Percentiles rank a stretch among this genome's conserved stretches.
These are phyloP conservation scores for Lanius ludovicianus DNA, from an alignment of 2,113 vertebrate genomes.

Conservation along the genomic window DNA sequence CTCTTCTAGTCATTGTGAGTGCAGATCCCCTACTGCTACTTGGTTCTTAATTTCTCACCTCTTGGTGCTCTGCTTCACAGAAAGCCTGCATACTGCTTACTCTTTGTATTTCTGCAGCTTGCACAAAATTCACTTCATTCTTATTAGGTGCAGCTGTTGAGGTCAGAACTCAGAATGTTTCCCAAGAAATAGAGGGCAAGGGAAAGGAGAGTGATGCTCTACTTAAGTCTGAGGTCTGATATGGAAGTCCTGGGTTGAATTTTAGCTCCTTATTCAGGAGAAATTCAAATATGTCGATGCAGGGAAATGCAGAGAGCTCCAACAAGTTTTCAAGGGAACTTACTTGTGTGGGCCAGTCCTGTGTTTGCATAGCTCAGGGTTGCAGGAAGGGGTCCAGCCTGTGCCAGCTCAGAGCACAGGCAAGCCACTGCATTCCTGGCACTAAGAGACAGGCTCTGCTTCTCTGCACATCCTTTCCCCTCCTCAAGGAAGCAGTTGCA, in stretches of 20 bases:
- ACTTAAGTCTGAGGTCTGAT: not conserved
- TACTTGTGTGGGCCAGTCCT: accelerated
- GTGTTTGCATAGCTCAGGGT: not conserved
- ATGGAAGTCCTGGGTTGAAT: not conserved
- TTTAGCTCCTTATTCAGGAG: not conserved
- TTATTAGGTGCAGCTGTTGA: not conserved
- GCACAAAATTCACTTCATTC: not conserved
- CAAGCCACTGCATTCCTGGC: not conserved
- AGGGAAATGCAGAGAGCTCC: not conserved
- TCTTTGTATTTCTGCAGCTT: not conserved
- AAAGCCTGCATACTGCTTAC: not conserved
- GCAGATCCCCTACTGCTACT: not conserved
- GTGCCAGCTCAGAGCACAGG: not conserved
- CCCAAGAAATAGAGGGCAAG: not conserved
- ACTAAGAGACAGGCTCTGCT: not conserved
- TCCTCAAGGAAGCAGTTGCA: not conserved
- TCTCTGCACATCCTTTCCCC: not conserved
- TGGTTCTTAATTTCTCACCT: not conserved
- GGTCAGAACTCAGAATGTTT: not conserved
- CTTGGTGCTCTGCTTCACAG: not conserved
- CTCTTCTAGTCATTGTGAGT: not conserved
- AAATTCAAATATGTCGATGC: not conserved
- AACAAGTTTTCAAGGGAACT: not conserved
- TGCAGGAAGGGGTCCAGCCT: not conserved
- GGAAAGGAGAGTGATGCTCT: not conserved